These are phyloP conservation scores for Paramacrobiotus metropolitanus DNA, from an alignment of 1,140 invertebrate species.

Conservation along the genomic window DNA sequence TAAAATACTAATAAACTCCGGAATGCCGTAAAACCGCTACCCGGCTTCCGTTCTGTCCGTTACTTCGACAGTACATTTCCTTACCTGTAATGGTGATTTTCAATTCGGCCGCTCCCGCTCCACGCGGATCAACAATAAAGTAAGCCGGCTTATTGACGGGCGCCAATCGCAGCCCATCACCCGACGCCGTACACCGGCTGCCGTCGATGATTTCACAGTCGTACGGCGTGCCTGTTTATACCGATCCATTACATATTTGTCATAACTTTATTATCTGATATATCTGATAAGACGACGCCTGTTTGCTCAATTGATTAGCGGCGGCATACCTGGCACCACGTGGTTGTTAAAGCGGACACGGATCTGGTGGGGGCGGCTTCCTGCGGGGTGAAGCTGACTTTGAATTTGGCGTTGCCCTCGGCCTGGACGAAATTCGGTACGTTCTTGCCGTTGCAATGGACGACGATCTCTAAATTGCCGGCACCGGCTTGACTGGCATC, in stretches of 20 bases:
- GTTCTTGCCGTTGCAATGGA: constrained; percentile 85
- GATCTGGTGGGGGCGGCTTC: constrained; percentile 66
- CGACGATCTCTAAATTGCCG: constrained; percentile 89
- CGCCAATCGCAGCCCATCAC: constrained; percentile 34
- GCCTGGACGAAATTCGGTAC: constrained; percentile 95
- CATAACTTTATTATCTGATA: no score
- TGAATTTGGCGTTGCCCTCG: constrained; percentile 80
- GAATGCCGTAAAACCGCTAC: neutral
- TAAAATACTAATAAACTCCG: no score
- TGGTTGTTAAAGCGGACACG: constrained; percentile 93
- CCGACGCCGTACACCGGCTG: constrained; percentile 33
- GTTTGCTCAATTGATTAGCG: no score
- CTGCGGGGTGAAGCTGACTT: constrained; percentile 87
- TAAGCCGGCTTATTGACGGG: constrained; percentile 31
- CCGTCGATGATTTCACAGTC: constrained; percentile 39
- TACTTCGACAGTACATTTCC: constrained; percentile 6
- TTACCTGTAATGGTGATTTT: constrained; percentile 25
- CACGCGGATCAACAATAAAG: constrained; percentile 35
- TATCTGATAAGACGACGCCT: no score
- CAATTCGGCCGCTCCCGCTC: constrained; percentile 19
- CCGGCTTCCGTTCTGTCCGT: neutral
- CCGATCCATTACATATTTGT: no score
- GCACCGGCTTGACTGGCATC: constrained; percentile 41
- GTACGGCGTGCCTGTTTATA: constrained; percentile 35
- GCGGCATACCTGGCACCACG: constrained; percentile 45